These are phyloP conservation scores for Hippocampus kuda DNA, from an alignment of 2,797 vertebrate species.

Conservation along the genomic window DNA sequence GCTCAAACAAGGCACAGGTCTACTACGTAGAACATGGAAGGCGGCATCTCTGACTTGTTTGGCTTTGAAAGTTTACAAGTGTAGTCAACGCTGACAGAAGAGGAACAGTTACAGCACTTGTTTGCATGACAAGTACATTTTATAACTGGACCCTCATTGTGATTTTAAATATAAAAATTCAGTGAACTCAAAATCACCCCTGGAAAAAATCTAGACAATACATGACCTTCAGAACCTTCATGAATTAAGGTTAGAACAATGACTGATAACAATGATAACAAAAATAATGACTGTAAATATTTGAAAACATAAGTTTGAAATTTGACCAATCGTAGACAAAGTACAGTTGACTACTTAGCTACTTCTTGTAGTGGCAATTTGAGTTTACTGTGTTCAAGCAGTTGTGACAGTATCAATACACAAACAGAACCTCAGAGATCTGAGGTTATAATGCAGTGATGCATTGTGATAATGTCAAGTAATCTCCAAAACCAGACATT, in stretches of 20 bases:
- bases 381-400: not conserved
- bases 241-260: not conserved
- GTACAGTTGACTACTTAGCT: not conserved
- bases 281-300: not conserved
- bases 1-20: constrained; percentile 49
- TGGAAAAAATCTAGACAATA: not conserved
- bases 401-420: not conserved
- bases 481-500: not conserved
- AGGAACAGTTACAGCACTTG: not conserved
- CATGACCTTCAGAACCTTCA: not conserved
- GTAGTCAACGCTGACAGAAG: not conserved
- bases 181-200: not conserved
- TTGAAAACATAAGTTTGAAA: not conserved
- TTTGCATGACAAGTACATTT: not conserved
- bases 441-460: not conserved
- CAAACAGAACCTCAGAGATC: too few species aligned
- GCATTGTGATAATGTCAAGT: not conserved
- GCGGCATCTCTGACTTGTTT: constrained; percentile 26
- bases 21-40: constrained; percentile 17
- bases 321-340: not conserved
- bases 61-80: not conserved
- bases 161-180: not conserved
- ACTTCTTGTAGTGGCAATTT: not conserved
- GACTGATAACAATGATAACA: too few species aligned
- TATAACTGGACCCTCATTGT: not conserved